A percentile compares a stretch with the other conserved stretches of the same genome.
phyloP scores from a whole-genome alignment of 2,797 vertebrate genomes.

The Numenius phaeopus region DNA sequence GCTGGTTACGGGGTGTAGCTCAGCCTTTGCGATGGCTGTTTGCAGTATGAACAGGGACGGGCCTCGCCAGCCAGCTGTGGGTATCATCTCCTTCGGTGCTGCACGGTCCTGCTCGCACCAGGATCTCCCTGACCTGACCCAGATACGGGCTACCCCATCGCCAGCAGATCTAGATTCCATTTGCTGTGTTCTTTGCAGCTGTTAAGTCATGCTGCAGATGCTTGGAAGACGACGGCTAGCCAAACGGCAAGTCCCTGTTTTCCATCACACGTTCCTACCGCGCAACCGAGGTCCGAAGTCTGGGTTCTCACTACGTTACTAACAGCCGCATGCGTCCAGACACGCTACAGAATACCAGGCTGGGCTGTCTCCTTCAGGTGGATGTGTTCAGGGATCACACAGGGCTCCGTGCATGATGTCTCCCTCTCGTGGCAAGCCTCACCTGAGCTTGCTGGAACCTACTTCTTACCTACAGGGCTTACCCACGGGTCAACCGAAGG shows the following conservation, averaged over 20 bases:
- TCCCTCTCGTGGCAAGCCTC: slow-evolving; percentile 65
- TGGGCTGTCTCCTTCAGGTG: not conserved
- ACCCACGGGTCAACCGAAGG: not conserved
- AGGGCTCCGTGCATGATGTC: not conserved
- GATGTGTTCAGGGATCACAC: not conserved
- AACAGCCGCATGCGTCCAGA: not conserved
- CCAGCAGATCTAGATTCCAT: not conserved
- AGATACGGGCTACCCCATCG: not conserved
- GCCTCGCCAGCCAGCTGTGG: not conserved
- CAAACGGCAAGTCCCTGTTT: not conserved
- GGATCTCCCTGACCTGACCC: not conserved
- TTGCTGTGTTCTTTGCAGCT: not conserved
- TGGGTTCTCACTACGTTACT: not conserved
- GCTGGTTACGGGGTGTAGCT: slow-evolving; percentile 45
- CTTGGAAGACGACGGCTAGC: not conserved
- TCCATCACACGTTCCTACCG: not conserved
- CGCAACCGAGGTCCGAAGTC: not conserved
- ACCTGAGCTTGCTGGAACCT: slow-evolving; percentile 42
- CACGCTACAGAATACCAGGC: not conserved
- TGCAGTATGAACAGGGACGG: slow-evolving; percentile 18
- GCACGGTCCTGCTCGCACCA: not conserved
- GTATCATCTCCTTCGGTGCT: not conserved
- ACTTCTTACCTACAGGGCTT: not conserved
- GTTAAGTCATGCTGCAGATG: not conserved
- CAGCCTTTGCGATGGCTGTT: slow-evolving; percentile 41